Evolutionary conservation across 2,888 invertebrate species (phyloP), one percentile per base, ranked within the genome.

Genomic region (Pyrrhia umbra): DNA sequence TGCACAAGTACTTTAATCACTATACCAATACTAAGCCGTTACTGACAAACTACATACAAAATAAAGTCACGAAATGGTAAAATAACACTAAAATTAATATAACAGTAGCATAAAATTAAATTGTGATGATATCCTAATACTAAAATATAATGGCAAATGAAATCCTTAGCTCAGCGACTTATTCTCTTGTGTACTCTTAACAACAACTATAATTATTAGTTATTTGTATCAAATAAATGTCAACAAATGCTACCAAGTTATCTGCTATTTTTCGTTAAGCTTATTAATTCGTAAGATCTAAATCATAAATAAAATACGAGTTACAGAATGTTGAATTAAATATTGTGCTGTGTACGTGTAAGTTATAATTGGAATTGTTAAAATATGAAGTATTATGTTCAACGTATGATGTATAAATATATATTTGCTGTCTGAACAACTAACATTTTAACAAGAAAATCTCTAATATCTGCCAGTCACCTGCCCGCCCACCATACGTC

Each of bases 101-200:
- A 86, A 83, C 82, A 83, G 67, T 79, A 82, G 66, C 78, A 77
- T 85, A 82, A 82, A 85, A 86, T 78, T 82, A 83, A 84, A 82
- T 81, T 88, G 90, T 88, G 88, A 89, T 87, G 85, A 80, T 81
- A 81, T 57, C 68, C 70, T 80, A 82, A 74, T 75, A 73, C 71
- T 83, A 87, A 84, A 84, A 80, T 86, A 88, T 84, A 86, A 90
- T 90, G 90, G 90, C 90, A 89, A 88, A 79, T 79, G 68, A 83
- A 79, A 83, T 76, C 57, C 56, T 71, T 64, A 75, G 68, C 82
- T 81, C 83, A 82, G 62, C 67, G 46, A 52, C 80, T 34, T 80
- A 76, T 75, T 73, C 55, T 77, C 76, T 73, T 68, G 66, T 83
- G 81, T 87, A 85, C 82, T 84, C 84, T 83, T 83, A 85, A 81